Evolutionary conservation across 2,113 vertebrate species (phyloP), one percentile per base, ranked within the genome.

Genomic region (Melospiza melodia): DNA sequence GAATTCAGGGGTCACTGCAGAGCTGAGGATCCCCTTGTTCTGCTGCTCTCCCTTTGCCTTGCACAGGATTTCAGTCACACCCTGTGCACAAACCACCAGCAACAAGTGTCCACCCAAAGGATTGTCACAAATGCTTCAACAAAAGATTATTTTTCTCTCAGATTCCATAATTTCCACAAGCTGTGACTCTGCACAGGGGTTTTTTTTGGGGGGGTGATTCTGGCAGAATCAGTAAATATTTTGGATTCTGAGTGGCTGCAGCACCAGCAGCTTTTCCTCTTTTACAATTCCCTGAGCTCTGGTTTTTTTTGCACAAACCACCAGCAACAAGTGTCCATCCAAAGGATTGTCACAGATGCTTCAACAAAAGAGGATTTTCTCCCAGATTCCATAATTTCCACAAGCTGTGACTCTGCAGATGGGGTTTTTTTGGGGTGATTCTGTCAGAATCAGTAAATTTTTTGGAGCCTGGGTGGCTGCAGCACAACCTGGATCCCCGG

Each of bases 361-460:
- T 22, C 22, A 4, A 2, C 33, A 6, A 22, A 49, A 65, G 0
- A 1, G 6, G 6, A 0, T 15, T 89, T 89, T 52, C 35, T 62
- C 46, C 43, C 37, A 3, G 0, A 41, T 11, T 4, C 15, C 22
- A 0, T 25, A 6, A 3, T 62, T 73, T 87, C 19, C 33, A 30
- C 2, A 2, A 27, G 12, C 46, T 22, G 15, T 20, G 59, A 7
- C 61, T 44, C 51, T 55, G 30, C 51, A 35, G 33, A 41, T 15
- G 30, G 30, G 2, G 8, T 71, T 30, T 27, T 27, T 55, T 19
- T 48, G 11, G 28, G 44, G 14, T 43, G 23, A 7, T 69, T 71
- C 59, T 77, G 74, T 15, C 59, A 7, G 44, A 75, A 18, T 2
- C n/a, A 28, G 22, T 52, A 0, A 2, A 10, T 84, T 80, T n/a